phyloP scores from a whole-genome alignment of 2,113 vertebrate species.

The Anguilla japonica region DNA sequence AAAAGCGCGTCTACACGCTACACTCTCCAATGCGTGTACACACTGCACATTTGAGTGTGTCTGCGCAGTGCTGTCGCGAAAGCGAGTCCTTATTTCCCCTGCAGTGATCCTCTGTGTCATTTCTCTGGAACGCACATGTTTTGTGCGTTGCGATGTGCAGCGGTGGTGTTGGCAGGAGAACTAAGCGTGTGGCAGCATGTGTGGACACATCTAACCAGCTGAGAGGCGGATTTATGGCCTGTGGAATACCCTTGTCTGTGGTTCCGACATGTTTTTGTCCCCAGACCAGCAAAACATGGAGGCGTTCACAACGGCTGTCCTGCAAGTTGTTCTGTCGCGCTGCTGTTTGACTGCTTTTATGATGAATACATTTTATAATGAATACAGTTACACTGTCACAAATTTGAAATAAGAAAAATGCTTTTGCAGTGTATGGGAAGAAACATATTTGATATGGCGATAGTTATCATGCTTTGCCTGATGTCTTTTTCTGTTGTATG shows the following conservation, averaged over 20 bases:
- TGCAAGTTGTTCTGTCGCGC: not conserved
- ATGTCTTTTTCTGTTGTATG: constrained; percentile 17
- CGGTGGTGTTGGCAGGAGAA: not conserved
- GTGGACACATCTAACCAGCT: not conserved
- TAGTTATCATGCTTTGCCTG: constrained; percentile 44
- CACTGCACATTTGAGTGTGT: not conserved
- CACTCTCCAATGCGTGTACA: not conserved
- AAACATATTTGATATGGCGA: constrained; percentile 54
- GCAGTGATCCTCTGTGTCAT: not conserved
- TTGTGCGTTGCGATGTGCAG: not conserved
- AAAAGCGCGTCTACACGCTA: too few species aligned
- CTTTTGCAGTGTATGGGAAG: too few species aligned
- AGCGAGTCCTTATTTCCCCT: not conserved
- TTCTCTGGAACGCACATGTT: not conserved
- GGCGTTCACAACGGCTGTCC: not conserved
- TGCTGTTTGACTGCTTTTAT: not conserved
- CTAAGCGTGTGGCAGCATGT: not conserved
- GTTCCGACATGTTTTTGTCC: not conserved
- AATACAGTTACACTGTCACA: not conserved
- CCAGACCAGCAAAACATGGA: not conserved
- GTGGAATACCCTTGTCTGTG: not conserved
- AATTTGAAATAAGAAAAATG: not conserved
- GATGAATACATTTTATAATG: not conserved
- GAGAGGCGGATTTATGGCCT: not conserved
- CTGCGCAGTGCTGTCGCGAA: not conserved